Evolutionary conservation across 2,113 vertebrate species (phyloP), one percentile per base, ranked within the genome.

Genomic region (Corythaixoides concolor): DNA sequence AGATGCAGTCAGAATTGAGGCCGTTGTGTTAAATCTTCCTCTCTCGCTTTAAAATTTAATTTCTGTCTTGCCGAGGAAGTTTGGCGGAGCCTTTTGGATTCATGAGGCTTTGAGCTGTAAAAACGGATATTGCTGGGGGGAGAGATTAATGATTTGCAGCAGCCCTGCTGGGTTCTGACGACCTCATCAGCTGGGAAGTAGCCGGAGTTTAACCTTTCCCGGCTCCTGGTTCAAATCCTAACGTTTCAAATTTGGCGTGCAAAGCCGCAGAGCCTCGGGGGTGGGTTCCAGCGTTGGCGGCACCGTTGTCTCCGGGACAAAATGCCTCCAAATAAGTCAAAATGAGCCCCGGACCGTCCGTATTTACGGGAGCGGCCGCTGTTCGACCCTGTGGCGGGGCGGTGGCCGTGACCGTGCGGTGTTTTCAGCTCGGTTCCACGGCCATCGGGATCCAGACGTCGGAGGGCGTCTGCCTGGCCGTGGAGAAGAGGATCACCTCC

Each of bases 401-500:
- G 52, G 15, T 12, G 67, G n/a, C 8, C 45, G 11, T 93, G 19
- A 30, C 67, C 11, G 59, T 35, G 77, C 2, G 23, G 55, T 63
- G 95, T 93, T 96, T 88, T 30, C 92, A 99, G 99, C 98, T 99
- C 89, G 99, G 99, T 58, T 99, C 99, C 93, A 99, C 99, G 11
- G 99, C 99, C 89, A 99, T 99, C 2, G 99, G 99, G 79, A 99
- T 99, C 97, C 99, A 99, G 98, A 99, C 99, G 17, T 98, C 99
- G 5, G 99, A 99, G 94, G 99, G 99, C 0, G 99, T 99, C 17
- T 99, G 99, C 96, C 98, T 99, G 96, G 99, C 99, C 2, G 99
- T 99, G 95, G 99, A 99, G 92, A 99, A 99, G 97, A 98, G 99
- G 97, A 99, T 99, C 96, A 99, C 99, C 24, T 99, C 99, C 39